Conservation (phyloP, 2,797 vertebrate genomes). For the Platalea minor region DNA sequence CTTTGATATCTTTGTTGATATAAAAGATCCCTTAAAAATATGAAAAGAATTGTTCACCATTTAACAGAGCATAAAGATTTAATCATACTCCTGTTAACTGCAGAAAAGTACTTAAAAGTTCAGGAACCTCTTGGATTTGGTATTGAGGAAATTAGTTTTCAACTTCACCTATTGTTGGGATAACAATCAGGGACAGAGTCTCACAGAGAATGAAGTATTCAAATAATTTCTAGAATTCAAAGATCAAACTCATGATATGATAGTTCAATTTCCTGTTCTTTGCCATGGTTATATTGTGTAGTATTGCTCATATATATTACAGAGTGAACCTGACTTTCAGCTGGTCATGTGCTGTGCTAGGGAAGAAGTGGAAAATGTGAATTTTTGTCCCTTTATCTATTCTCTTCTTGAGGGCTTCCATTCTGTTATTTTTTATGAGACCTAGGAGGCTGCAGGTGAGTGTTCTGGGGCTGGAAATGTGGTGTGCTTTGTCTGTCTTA, state of each 20-base stretch:
- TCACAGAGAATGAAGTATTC: background rate
- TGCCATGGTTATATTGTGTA: background rate
- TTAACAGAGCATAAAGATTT: background rate
- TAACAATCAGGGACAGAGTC: background rate
- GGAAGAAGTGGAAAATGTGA: background rate
- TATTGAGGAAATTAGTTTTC: background rate
- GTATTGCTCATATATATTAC: background rate
- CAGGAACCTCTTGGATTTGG: background rate
- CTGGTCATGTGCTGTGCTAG: background rate
- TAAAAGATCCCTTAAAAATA: background rate
- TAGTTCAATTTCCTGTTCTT: background rate
- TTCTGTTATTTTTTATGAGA: background rate
- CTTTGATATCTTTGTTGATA: background rate
- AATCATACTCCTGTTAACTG: background rate
- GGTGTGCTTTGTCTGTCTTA: background rate
- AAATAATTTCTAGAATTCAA: background rate
- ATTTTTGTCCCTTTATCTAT: background rate
- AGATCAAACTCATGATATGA: background rate
- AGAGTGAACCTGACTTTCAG: background rate
- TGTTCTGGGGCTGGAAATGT: background rate
- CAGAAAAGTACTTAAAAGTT: background rate
- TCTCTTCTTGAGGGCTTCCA: background rate
- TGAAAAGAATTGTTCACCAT: background rate
- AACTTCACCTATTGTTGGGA: background rate
- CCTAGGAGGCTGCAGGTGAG: background rate